Evolutionary conservation across 2,888 invertebrate genomes (phyloP).

Genomic region (Nineta flava): DNA sequence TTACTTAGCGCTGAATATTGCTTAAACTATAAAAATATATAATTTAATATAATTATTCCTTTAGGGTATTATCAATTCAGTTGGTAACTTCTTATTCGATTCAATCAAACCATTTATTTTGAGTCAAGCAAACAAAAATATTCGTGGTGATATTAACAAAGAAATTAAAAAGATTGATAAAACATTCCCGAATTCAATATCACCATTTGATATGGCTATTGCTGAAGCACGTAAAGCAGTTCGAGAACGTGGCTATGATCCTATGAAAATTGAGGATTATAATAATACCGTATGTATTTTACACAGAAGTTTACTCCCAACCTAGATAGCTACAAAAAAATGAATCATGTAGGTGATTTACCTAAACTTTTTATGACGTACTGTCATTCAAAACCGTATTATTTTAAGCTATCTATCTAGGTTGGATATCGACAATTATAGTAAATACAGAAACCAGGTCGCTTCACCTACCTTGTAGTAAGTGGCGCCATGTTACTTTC

Average conservation of each 20-base stretch:
- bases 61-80: conserved; percentile 63
- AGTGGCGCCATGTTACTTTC: no score
- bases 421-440: no score
- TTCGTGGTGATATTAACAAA: conserved; percentile 56
- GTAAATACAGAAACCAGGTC: no score
- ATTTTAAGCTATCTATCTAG: no score
- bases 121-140: conserved; percentile 57
- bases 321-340: background rate
- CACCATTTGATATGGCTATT: conserved; percentile 70
- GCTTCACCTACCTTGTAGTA: no score
- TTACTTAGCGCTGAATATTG: background rate
- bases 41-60: conserved; percentile 25
- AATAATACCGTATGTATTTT: conserved; percentile 36
- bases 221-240: conserved; percentile 58
- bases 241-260: conserved; percentile 49
- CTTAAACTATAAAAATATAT: background rate
- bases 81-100: conserved; percentile 69
- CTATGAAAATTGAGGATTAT: conserved; percentile 55
- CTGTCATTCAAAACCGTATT: background rate
- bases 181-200: conserved; percentile 69
- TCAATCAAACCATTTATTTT: conserved; percentile 74
- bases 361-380: background rate
- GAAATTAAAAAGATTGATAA: conserved; percentile 55
- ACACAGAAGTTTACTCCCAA: no score
- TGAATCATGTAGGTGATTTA: no score